These are phyloP conservation scores for Urocolius indicus DNA, from an alignment of 2,113 vertebrate species.

Conservation along the genomic window DNA sequence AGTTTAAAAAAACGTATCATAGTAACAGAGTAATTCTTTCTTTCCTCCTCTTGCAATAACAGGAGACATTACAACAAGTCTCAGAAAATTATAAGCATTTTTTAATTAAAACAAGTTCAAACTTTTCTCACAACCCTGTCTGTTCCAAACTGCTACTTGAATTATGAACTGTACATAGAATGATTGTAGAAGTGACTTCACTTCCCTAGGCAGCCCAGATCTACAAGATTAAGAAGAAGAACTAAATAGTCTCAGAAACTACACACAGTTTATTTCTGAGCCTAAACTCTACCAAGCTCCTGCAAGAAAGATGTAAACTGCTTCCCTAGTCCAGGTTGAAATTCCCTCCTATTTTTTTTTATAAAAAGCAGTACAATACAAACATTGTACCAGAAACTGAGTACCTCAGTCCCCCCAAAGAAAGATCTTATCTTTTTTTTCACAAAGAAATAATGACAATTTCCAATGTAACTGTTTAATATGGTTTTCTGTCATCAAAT, in stretches of 20 bases:
- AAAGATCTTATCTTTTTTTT: background rate
- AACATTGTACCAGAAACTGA: background rate
- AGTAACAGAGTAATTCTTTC: conserved; percentile 14
- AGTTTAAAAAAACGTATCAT: conserved; percentile 15
- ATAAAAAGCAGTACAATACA: background rate
- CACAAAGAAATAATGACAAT: background rate
- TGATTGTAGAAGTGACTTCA: conserved; percentile 37
- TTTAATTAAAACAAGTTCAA: conserved; percentile 57
- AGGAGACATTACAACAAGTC: background rate
- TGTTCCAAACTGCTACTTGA: conserved; percentile 1
- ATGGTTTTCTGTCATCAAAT: background rate
- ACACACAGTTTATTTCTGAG: background rate
- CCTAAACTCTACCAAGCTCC: background rate
- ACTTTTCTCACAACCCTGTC: conserved; percentile 65
- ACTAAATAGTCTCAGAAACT: background rate
- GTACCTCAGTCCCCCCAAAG: background rate
- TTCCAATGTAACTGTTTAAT: background rate
- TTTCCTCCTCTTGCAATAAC: conserved; percentile 8
- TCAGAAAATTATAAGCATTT: conserved; percentile 55
- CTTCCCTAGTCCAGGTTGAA: background rate
- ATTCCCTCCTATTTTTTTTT: background rate
- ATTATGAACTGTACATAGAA: conserved; percentile 23
- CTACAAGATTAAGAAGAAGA: background rate
- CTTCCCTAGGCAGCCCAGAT: conserved; percentile 2
- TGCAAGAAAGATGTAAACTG: background rate